Conservation (phyloP, 2,797 vertebrate species). For the Neosilurus mollespiculum region DNA sequence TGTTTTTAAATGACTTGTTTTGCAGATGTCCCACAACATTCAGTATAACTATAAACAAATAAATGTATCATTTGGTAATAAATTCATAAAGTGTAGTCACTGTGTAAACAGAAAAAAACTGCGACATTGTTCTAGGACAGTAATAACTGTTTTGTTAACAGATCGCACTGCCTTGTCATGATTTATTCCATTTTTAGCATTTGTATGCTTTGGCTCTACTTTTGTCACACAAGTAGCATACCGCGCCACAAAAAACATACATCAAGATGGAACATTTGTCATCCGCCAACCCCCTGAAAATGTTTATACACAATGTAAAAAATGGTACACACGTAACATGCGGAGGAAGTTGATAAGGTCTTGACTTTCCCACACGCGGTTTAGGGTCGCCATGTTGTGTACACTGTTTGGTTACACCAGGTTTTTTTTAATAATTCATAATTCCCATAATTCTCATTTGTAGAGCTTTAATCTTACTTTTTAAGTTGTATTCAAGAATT, state of each 20-base stretch:
- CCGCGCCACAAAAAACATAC: neutral
- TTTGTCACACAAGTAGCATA: neutral
- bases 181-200: neutral
- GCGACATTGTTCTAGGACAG: neutral
- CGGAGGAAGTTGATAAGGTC: slow-evolving; percentile 4
- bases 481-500: no score
- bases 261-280: neutral
- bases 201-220: neutral
- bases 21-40: neutral
- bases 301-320: neutral
- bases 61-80: neutral
- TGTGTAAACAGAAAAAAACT: neutral
- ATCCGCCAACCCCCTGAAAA: neutral
- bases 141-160: neutral
- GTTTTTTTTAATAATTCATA: no score
- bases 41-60: neutral
- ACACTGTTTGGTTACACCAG: neutral
- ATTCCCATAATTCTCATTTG: no score
- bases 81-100: neutral
- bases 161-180: no score
- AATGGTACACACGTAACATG: neutral
- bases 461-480: no score
- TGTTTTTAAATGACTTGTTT: neutral
- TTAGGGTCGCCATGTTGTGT: neutral
- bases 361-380: neutral